These are phyloP conservation scores for Philaenus spumarius DNA, from an alignment of 1,140 invertebrate species.

Conservation along the genomic window DNA sequence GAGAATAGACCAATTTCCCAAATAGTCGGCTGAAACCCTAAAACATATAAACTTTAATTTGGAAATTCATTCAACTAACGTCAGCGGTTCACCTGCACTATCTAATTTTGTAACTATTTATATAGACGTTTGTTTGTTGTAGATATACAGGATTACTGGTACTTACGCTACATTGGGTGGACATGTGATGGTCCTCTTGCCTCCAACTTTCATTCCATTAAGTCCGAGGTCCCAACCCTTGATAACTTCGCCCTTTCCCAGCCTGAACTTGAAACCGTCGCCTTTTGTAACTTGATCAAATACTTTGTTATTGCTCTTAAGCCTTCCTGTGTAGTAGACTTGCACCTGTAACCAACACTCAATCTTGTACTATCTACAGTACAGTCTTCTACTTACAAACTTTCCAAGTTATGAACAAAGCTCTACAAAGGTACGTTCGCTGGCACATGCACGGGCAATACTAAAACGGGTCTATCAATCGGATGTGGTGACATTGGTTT, in stretches of 20 bases:
- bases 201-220: slow-evolving; percentile 85
- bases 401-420: too few species aligned
- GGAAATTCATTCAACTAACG: too few species aligned
- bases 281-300: slow-evolving; percentile 68
- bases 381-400: too few species aligned
- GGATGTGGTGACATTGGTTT: too few species aligned
- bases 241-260: slow-evolving; percentile 83
- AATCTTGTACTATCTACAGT: too few species aligned
- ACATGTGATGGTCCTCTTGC: slow-evolving; percentile 76
- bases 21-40: too few species aligned
- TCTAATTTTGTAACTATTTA: neutral
- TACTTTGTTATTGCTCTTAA: slow-evolving; percentile 73
- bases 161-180: slow-evolving; percentile 79
- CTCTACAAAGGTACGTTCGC: too few species aligned
- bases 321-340: slow-evolving; percentile 70
- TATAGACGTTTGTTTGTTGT: neutral
- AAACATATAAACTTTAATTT: too few species aligned
- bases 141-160: slow-evolving; percentile 13
- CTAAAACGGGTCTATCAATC: too few species aligned
- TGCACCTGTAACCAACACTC: slow-evolving; percentile 34
- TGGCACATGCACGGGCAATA: too few species aligned
- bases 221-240: slow-evolving; percentile 88
- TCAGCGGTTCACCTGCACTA: neutral
- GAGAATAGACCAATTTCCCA: too few species aligned
- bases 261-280: slow-evolving; percentile 74